Evolutionary conservation across 92 coral and sea anemone species (phyloP).

Genomic region (Epizoanthus rinbou): DNA sequence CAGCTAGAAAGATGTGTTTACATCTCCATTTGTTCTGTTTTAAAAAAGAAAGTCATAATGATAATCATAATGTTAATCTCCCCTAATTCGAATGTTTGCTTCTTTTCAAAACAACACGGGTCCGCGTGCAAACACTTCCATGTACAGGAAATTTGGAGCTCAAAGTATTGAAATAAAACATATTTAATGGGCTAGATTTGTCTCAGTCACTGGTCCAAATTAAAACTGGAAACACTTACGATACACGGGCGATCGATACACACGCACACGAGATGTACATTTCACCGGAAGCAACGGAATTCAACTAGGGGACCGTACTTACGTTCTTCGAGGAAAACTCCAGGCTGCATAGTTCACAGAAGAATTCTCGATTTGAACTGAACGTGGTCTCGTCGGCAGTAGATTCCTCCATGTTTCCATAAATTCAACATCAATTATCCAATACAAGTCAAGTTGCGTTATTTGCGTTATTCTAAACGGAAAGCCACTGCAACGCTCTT

Average conservation of each 20-base stretch:
- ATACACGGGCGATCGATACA: too few species aligned
- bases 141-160: background rate
- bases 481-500: background rate
- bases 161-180: background rate
- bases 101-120: too few species aligned
- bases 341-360: constrained; percentile 80
- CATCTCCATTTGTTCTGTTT: background rate
- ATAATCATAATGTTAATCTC: background rate
- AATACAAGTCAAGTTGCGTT: too few species aligned
- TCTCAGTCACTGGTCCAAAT: too few species aligned
- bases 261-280: too few species aligned
- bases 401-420: constrained; percentile 18
- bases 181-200: too few species aligned
- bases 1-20: background rate
- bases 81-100: background rate
- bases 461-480: background rate
- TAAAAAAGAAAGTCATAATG: background rate
- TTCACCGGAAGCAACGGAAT: too few species aligned
- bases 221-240: too few species aligned
- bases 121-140: too few species aligned
- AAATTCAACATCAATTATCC: background rate
- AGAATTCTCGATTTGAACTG: constrained; percentile 47
- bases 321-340: constrained; percentile 76
- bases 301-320: constrained; percentile 23
- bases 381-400: constrained; percentile 42